phyloP scores from a whole-genome alignment of 1,140 invertebrate genomes.

The Solenopsis invicta region DNA sequence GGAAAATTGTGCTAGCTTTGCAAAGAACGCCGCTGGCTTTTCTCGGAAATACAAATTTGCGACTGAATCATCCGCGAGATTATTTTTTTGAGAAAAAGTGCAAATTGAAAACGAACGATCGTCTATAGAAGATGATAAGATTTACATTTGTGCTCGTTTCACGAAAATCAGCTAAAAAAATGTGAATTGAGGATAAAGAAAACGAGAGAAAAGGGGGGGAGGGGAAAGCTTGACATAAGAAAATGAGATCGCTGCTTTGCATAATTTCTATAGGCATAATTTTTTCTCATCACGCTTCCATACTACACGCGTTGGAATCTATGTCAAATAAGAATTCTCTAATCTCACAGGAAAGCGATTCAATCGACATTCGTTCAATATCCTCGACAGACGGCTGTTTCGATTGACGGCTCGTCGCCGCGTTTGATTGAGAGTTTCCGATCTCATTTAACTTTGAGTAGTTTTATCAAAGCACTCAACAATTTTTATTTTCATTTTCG shows the following conservation, averaged over 20 bases:
- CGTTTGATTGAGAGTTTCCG: slow-evolving; percentile 50
- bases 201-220: neutral
- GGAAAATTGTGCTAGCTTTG: slow-evolving; percentile 26
- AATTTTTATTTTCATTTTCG: slow-evolving; percentile 52
- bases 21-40: neutral
- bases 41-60: slow-evolving; percentile 24
- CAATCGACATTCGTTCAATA: slow-evolving; percentile 41
- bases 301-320: neutral
- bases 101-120: neutral
- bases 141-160: slow-evolving; percentile 20
- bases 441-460: slow-evolving; percentile 52
- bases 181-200: slow-evolving; percentile 3
- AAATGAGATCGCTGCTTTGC: slow-evolving; percentile 21
- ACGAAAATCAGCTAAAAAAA: neutral
- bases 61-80: slow-evolving; percentile 12
- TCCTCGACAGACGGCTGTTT: slow-evolving; percentile 34
- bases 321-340: slow-evolving; percentile 22
- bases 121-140: neutral
- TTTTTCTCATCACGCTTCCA: slow-evolving; percentile 3
- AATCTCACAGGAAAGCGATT: slow-evolving; percentile 33
- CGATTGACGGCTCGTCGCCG: slow-evolving; percentile 22
- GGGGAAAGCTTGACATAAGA: neutral
- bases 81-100: neutral
- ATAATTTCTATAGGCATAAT: slow-evolving; percentile 51
- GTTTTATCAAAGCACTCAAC: slow-evolving; percentile 40